Conservation (phyloP, 1,140 invertebrate species). For the Drosophila bocqueti region DNA sequence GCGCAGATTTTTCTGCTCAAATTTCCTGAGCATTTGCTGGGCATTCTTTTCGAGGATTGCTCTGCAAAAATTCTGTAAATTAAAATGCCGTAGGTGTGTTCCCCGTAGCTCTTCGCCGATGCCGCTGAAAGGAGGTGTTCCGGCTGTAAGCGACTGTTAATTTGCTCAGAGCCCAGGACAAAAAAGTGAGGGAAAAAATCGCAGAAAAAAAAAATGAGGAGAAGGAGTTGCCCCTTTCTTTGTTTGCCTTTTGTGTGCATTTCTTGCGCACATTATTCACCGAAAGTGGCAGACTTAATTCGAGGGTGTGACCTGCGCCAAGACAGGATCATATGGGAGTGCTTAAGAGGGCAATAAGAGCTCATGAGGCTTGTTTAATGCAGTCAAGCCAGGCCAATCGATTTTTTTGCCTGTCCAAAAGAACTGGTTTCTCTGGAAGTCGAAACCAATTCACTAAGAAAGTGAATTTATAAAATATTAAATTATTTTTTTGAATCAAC, state of each 20-base stretch:
- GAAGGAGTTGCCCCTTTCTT: slow-evolving; percentile 40
- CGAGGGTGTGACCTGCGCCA: slow-evolving; percentile 71
- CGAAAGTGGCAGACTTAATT: slow-evolving; percentile 76
- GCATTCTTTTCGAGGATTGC: slow-evolving; percentile 42
- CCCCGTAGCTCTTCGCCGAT: slow-evolving; percentile 35
- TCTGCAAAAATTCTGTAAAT: slow-evolving; percentile 39
- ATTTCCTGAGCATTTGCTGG: slow-evolving; percentile 52
- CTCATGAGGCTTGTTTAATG: slow-evolving; percentile 48
- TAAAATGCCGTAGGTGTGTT: slow-evolving; percentile 75
- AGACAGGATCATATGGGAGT: slow-evolving; percentile 60
- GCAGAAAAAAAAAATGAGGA: neutral
- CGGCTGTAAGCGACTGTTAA: slow-evolving; percentile 79
- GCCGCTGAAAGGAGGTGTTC: slow-evolving; percentile 75
- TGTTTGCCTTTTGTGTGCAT: slow-evolving; percentile 39
- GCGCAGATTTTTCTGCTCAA: slow-evolving; percentile 49
- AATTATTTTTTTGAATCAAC: neutral
- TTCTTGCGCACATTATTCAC: slow-evolving; percentile 65
- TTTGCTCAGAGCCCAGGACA: slow-evolving; percentile 51
- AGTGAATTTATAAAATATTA: slow-evolving; percentile 2
- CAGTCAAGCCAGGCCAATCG: slow-evolving; percentile 26
- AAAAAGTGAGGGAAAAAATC: neutral
- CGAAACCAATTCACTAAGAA: neutral
- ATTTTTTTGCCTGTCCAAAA: slow-evolving; percentile 23
- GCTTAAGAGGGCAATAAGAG: slow-evolving; percentile 55
- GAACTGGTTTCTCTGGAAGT: slow-evolving; percentile 16